A percentile compares a stretch with the other conserved stretches of the same genome.
Evolutionary conservation across 2,113 vertebrate species (phyloP).

Genomic region (Etheostoma spectabile): DNA sequence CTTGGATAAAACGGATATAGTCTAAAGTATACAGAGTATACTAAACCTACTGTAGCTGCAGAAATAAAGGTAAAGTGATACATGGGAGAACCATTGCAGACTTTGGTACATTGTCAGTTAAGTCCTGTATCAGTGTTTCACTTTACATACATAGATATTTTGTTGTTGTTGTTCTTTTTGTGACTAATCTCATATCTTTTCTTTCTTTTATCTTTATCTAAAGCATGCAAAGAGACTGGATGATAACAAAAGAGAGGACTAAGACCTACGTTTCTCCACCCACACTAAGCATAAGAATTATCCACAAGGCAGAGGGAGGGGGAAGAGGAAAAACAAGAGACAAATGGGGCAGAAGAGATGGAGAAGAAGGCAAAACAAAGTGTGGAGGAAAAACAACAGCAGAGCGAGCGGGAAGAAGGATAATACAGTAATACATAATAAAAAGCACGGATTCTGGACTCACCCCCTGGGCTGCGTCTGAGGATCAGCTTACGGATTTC

Average conservation of each 20-base stretch:
- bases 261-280: not conserved
- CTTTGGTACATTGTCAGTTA: constrained; percentile 32
- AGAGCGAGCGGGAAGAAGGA: not conserved
- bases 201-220: constrained; percentile 14
- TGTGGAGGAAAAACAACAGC: not conserved
- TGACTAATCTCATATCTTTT: constrained; percentile 25
- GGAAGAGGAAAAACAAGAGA: not conserved
- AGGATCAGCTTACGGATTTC: constrained; percentile 89
- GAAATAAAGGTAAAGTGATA: constrained; percentile 14
- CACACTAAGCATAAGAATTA: not conserved
- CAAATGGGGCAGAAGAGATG: not conserved
- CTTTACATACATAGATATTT: constrained; percentile 1
- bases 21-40: not conserved
- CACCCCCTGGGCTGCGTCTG: constrained; percentile 87
- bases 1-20: not conserved
- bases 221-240: not conserved
- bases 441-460: constrained; percentile 55
- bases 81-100: constrained; percentile 6
- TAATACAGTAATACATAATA: constrained; percentile 29
- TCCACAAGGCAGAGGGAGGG: not conserved
- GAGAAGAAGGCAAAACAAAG: not conserved
- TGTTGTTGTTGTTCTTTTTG: constrained; percentile 36
- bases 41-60: constrained; percentile 15
- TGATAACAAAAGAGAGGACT: not conserved
- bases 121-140: constrained; percentile 21